Base-by-base conservation (phyloP, 2,797 vertebrate genomes). In the Sciurus vulgaris region DNA sequence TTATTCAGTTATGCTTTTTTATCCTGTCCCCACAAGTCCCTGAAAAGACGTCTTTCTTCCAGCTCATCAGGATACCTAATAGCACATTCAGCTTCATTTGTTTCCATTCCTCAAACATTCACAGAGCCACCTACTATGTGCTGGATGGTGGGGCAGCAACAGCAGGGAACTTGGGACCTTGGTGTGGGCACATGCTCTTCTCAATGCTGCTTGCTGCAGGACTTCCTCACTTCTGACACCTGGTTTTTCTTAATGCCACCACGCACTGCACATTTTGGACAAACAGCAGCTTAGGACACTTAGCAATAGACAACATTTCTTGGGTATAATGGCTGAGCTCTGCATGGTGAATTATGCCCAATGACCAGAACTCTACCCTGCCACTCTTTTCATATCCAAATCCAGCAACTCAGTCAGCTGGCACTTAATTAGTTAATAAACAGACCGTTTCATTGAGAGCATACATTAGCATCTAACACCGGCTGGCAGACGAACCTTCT, bases 341-440 rank as follows among this genome's bases (percentile, higher is more conserved):
- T 3, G 0, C 26, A 20, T 12, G 8, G 6, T n/a, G 33, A 56
- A 69, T 20, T 47, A 15, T 5, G n/a, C 13, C 28, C 35, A 49
- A 24, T 72, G 74, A 79, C 96, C 91, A 78, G 73, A 88, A 91
- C 4, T 3, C n/a, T 18, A 72, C n/a, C 24, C 38, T 6, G 7
- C 69, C 49, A 30, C 33, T 6, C 4, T 65, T 54, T 72, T 54
- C n/a, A 30, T 65, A 38, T 91, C 76, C 94, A 88, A 84, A 78
- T 85, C 35, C 78, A 84, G 93, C 56, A 90, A 79, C 26, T 96
- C 49, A 77, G 78, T 93, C 82, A 86, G 90, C 76, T 87, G 97
- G 97, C 97, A 97, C 90, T 97, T 95, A 96, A 94, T 98, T 97
- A 98, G 97, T 98, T 97, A 98, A 98, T 97, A 96, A 97, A 97